Evolutionary conservation across 2,113 vertebrate genomes (phyloP).

Genomic region (Fregetta grallaria): DNA sequence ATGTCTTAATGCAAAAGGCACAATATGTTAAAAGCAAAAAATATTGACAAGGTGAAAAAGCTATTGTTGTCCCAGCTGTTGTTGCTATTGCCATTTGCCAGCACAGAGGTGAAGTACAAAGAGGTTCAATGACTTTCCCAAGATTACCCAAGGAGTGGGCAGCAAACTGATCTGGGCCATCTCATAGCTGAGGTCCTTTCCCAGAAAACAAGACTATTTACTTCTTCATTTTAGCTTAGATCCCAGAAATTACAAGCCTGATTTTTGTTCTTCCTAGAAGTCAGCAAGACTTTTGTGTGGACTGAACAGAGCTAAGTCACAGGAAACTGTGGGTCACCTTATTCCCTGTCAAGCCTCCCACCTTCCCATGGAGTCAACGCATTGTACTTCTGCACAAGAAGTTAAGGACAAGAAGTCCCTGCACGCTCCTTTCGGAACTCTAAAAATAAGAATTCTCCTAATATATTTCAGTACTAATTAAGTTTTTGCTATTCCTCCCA

Average conservation of each 20-base stretch:
- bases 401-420: not conserved
- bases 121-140: not conserved
- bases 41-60: not conserved
- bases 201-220: not conserved
- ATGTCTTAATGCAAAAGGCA: not conserved
- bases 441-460: constrained; percentile 69
- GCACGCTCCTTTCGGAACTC: not conserved
- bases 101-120: not conserved
- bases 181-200: not conserved
- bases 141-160: not conserved
- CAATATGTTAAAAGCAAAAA: not conserved
- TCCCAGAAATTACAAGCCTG: not conserved
- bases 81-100: not conserved
- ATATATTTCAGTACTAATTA: constrained; percentile 83
- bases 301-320: not conserved
- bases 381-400: not conserved
- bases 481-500: constrained; percentile 71
- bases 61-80: not conserved
- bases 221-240: not conserved
- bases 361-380: not conserved
- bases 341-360: not conserved
- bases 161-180: not conserved
- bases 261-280: not conserved
- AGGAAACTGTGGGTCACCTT: not conserved
- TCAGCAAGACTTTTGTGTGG: not conserved